Evolutionary conservation across 2,888 invertebrate species (phyloP).

Genomic region (Chelonus formosanus): DNA sequence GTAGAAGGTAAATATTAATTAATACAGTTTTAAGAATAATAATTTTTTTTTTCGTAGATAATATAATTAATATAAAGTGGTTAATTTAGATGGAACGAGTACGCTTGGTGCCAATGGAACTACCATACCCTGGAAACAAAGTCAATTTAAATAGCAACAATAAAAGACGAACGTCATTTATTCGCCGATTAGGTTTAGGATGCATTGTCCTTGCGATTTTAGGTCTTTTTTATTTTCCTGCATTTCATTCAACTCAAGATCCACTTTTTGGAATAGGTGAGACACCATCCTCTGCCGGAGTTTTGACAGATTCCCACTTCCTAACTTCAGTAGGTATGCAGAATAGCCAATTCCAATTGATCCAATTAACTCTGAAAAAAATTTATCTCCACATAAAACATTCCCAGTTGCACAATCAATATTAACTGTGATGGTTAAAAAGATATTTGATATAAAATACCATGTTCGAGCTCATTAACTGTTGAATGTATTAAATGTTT

Average conservation of each 20-base stretch:
- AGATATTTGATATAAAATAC: no score
- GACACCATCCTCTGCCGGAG: slow-evolving; percentile 54
- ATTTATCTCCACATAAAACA: no score
- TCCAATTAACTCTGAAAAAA: neutral
- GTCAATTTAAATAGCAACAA: slow-evolving; percentile 42
- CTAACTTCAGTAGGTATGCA: slow-evolving; percentile 60
- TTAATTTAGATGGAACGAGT: slow-evolving; percentile 58
- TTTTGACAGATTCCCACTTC: slow-evolving; percentile 51
- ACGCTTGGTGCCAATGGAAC: slow-evolving; percentile 57
- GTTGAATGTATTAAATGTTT: no score
- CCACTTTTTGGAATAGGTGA: slow-evolving; percentile 62
- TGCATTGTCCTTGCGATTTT: slow-evolving; percentile 57
- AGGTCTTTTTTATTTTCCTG: slow-evolving; percentile 61
- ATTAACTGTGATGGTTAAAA: no score
- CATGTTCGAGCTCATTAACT: no score
- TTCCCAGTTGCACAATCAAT: no score
- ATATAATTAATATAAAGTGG: no score
- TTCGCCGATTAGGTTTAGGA: slow-evolving; percentile 56
- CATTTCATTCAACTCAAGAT: slow-evolving; percentile 61
- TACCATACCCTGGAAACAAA: slow-evolving; percentile 55
- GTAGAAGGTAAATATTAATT: no score
- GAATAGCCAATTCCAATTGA: slow-evolving; percentile 32
- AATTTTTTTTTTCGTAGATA: no score
- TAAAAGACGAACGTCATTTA: slow-evolving; percentile 57
- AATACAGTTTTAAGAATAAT: no score